Percentiles rank a stretch among this genome's conserved stretches.
Conservation (phyloP, 2,888 invertebrate species). For the Agrilus biguttatus region DNA sequence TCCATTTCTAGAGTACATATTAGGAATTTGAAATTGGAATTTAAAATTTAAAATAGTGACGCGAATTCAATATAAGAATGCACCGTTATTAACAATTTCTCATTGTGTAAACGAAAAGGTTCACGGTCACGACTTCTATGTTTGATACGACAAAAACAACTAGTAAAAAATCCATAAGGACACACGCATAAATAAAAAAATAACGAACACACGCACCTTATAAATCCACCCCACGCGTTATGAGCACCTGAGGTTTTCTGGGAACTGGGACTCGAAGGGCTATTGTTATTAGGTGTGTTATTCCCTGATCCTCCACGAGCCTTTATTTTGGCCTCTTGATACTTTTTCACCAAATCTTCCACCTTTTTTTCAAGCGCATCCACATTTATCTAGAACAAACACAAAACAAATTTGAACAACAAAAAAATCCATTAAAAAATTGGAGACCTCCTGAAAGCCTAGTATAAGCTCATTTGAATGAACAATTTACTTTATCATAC, state of each 20-base stretch:
- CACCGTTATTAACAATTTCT: not conserved
- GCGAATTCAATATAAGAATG: not conserved
- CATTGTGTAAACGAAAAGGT: not conserved
- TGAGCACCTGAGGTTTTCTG: constrained; percentile 44
- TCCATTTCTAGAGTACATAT: too few relatives aligned
- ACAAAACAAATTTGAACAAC: too few relatives aligned
- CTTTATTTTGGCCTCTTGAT: constrained; percentile 49
- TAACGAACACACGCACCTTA: constrained; percentile 34
- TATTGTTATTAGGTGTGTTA: constrained; percentile 33
- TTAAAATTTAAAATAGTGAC: not conserved
- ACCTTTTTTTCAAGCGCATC: constrained; percentile 62
- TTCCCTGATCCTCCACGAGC: constrained; percentile 36
- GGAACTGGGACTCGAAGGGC: constrained; percentile 28
- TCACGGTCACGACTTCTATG: not conserved
- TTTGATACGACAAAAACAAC: not conserved
- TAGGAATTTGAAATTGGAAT: too few relatives aligned
- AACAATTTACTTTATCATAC: not conserved
- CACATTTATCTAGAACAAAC: constrained; percentile 40
- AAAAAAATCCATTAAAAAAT: constrained; percentile 2
- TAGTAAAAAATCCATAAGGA: not conserved
- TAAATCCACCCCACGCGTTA: constrained; percentile 54
- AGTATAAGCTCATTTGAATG: not conserved
- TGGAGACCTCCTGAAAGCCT: not conserved
- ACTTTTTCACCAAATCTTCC: constrained; percentile 55
- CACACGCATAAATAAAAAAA: not conserved